Conservation (phyloP, 2,113 vertebrate species). For the Rhinopithecus roxellana region DNA sequence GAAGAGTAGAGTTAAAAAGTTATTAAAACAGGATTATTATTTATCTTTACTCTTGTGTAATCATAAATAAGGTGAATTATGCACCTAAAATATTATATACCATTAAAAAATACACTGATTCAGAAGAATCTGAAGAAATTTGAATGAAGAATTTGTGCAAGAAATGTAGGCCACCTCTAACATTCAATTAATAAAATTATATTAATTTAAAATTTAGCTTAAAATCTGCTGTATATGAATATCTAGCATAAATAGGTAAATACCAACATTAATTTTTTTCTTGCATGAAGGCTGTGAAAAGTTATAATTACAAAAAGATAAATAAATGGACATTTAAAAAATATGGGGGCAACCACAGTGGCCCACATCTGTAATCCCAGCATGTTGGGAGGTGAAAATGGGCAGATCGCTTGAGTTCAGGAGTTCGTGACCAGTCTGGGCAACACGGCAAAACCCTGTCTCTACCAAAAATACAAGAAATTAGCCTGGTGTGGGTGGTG, state of each 20-base stretch:
- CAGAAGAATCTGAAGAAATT: background rate
- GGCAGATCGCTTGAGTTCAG: too few relatives aligned
- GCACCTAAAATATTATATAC: background rate
- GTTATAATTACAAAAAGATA: too few relatives aligned
- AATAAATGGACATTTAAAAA: too few relatives aligned
- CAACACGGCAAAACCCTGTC: too few relatives aligned
- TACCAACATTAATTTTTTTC: background rate
- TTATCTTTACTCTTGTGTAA: background rate
- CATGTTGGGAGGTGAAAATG: too few relatives aligned
- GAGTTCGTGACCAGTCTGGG: too few relatives aligned
- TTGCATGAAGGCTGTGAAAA: background rate
- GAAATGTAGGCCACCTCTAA: background rate
- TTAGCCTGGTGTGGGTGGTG: too few relatives aligned
- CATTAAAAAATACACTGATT: background rate
- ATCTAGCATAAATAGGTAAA: background rate
- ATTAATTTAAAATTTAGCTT: conserved; percentile 4
- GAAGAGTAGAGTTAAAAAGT: background rate
- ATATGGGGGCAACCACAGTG: too few relatives aligned
- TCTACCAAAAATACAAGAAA: too few relatives aligned
- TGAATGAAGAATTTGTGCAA: background rate
- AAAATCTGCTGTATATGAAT: background rate
- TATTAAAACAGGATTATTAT: background rate
- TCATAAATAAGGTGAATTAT: background rate
- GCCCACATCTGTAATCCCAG: too few relatives aligned
- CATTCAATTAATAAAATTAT: background rate